Base-by-base conservation (phyloP, 2,888 invertebrate species). In the Leptothorax acervorum region DNA sequence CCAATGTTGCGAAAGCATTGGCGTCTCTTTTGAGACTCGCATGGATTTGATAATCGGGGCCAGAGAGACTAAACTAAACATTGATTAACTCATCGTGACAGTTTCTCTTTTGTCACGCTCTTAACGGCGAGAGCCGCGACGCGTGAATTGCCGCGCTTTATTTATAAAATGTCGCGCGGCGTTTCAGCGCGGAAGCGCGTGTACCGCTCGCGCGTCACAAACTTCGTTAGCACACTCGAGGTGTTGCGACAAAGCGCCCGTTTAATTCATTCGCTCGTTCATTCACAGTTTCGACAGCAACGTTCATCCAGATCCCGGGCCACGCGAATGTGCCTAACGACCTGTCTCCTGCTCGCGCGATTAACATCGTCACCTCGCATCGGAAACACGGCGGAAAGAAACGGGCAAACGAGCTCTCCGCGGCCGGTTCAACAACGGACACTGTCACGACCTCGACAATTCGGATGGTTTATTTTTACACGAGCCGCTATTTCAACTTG, bases 381-480 rank as follows among this genome's bases (percentile, higher is more conserved):
- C 23, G 73, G 18, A 8, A 35, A 8, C 18, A 45, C 68, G 78
- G 15, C 28, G 78, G 23, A 51, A 82, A 81, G 79, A 71, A 81
- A 39, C n/a, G 6, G 42, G 55, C 70, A 57, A 60, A 79, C 78
- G 70, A 75, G 82, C 35, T 45, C 73, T 9, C 65, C 55, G 82
- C 28, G 78, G 82, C 82, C 45, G 35, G 83, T 84, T 79, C 53
- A 39, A 81, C 70, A 63, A 76, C 81, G 70, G 35, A 78, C 76
- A 78, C 70, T 65, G 86, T 86, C 68, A 81, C 76, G 85, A 79
- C 85, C 83, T 65, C 82, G 83, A 68, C 82, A 63, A 83, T 83
- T 86, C 83, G 81, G 57, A 35, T 65, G 76, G 83, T 85, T 86
- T 88, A 88, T 88, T 88, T 88, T 87, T 86, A 81, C 48, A 12